A percentile compares a stretch with the other conserved stretches of the same genome.
These are phyloP conservation scores for Hermaeophaga mercurialis DNA, from an alignment of 2,888 invertebrate species.

Conservation along the genomic window DNA sequence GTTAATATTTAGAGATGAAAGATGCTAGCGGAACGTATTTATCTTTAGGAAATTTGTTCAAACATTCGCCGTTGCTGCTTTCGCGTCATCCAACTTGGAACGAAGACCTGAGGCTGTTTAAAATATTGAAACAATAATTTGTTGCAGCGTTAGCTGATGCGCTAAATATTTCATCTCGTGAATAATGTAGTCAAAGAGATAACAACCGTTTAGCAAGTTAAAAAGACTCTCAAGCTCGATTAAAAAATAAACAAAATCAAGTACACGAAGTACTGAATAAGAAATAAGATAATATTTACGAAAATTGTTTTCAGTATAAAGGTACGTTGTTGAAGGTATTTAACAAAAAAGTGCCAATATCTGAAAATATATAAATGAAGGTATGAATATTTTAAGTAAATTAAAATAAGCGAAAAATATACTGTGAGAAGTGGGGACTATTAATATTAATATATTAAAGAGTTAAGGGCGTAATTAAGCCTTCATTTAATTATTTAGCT, in stretches of 20 bases:
- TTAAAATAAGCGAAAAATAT: no score
- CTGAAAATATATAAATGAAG: no score
- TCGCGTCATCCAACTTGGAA: conserved; percentile 8
- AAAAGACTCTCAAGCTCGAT: not conserved
- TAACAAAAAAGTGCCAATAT: no score
- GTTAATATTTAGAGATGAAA: conserved; percentile 28
- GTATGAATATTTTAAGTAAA: no score
- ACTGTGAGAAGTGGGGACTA: no score
- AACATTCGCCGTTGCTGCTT: conserved; percentile 1
- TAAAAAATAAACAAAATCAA: not conserved
- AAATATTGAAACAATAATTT: conserved; percentile 34
- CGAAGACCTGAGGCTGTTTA: conserved; percentile 27
- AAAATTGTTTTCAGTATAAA: no score
- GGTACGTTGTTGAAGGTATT: no score
- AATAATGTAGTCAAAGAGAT: conserved; percentile 23
- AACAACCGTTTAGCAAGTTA: conserved; percentile 2
- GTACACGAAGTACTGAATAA: no score
- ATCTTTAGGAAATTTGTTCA: conserved; percentile 24
- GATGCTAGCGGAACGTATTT: conserved; percentile 22
- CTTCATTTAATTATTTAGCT: no score
- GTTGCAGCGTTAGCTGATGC: conserved; percentile 22
- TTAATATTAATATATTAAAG: no score
- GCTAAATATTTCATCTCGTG: conserved; percentile 17
- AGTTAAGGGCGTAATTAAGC: no score
- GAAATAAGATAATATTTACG: no score